A percentile compares a stretch with the other conserved stretches of the same genome.
These are phyloP conservation scores for Cinclus cinclus DNA, from an alignment of 2,113 vertebrate genomes.

Conservation along the genomic window DNA sequence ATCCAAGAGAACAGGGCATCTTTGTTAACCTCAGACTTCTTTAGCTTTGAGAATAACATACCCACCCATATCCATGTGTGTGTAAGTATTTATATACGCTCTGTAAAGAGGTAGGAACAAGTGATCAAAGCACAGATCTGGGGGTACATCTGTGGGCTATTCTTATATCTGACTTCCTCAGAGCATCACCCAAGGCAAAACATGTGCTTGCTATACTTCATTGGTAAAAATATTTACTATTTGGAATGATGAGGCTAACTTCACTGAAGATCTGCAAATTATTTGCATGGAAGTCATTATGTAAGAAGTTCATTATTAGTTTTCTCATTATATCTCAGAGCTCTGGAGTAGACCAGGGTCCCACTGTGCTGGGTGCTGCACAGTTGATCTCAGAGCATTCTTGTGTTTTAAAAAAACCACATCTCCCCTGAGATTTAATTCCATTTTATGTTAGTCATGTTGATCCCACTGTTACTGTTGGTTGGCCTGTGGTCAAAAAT, in stretches of 20 bases:
- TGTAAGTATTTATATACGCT: background rate
- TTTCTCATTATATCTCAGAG: background rate
- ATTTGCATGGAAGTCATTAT: background rate
- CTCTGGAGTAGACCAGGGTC: background rate
- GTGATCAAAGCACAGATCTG: background rate
- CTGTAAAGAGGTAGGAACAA: background rate
- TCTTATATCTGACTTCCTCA: background rate
- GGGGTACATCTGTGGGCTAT: background rate
- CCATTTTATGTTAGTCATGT: constrained; percentile 22
- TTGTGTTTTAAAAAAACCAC: background rate
- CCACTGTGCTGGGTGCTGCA: background rate
- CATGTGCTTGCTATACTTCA: background rate
- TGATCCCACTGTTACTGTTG: constrained; percentile 14
- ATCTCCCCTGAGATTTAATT: background rate
- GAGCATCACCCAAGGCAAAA: background rate
- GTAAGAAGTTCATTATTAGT: background rate
- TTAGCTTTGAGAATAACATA: constrained; percentile 37
- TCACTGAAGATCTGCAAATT: background rate
- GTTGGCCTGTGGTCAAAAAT: background rate
- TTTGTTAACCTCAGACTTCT: constrained; percentile 11
- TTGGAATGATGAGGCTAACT: background rate
- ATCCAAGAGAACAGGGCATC: constrained; percentile 17
- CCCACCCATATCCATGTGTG: background rate
- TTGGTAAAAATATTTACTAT: background rate
- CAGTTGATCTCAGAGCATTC: background rate